phyloP scores from a whole-genome alignment of 2,113 vertebrate genomes.

The Ptilorrhoa leucosticta region DNA sequence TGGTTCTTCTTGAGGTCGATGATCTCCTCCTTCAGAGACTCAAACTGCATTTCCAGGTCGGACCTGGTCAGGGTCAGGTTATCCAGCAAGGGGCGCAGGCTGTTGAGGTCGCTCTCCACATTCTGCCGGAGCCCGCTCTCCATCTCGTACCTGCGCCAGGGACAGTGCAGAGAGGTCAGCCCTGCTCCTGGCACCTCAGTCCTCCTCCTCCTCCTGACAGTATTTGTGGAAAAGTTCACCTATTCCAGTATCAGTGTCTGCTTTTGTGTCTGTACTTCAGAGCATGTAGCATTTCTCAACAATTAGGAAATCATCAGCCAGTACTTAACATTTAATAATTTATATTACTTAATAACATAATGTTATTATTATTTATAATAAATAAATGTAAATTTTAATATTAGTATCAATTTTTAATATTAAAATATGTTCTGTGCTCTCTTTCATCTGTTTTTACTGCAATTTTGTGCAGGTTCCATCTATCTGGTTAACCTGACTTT shows the following conservation, averaged over 20 bases:
- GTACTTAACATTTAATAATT: background rate
- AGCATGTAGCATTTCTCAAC: background rate
- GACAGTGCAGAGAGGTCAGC: background rate
- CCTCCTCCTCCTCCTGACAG: background rate
- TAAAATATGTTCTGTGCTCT: background rate
- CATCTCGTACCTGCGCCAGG: constrained; percentile 74
- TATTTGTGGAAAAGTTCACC: background rate
- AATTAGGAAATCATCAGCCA: background rate
- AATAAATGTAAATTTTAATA: background rate
- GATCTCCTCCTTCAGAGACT: constrained; percentile 87
- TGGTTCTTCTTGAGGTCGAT: constrained; percentile 87
- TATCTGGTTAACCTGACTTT: background rate
- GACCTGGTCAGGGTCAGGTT: constrained; percentile 80
- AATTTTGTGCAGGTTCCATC: background rate
- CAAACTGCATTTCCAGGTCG: constrained; percentile 82
- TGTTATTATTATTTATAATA: background rate
- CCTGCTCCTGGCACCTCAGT: background rate
- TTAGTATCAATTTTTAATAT: background rate
- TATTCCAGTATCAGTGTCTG: background rate
- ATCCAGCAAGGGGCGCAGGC: constrained; percentile 80
- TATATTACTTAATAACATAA: background rate
- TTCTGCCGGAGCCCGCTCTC: constrained; percentile 78
- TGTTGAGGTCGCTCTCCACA: constrained; percentile 79
- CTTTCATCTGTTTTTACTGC: background rate
- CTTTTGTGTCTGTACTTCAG: background rate